These are phyloP conservation scores for Electrona antarctica DNA, from an alignment of 2,113 vertebrate genomes.

Conservation along the genomic window DNA sequence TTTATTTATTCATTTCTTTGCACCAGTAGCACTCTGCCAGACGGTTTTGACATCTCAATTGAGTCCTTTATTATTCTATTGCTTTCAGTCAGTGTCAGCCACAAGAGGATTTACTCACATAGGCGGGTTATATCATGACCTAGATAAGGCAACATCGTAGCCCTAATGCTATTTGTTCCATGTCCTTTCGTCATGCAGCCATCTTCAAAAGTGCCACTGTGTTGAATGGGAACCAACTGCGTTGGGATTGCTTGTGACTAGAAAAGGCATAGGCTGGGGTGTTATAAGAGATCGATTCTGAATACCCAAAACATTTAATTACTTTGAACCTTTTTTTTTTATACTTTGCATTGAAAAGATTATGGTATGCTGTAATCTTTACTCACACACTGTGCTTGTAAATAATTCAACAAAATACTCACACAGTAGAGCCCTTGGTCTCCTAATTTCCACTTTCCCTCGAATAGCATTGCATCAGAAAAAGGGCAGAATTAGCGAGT, in stretches of 20 bases:
- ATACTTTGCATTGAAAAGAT: conserved; percentile 44
- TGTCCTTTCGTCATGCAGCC: conserved; percentile 62
- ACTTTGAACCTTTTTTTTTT: conserved; percentile 2
- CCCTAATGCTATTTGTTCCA: conserved; percentile 72
- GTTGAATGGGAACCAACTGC: conserved; percentile 29
- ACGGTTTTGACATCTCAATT: conserved; percentile 81
- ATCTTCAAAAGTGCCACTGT: conserved; percentile 52
- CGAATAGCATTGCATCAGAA: too few species aligned
- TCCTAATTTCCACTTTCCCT: too few species aligned
- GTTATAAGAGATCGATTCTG: too few species aligned
- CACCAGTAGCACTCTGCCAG: conserved; percentile 71
- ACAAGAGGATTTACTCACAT: conserved; percentile 70
- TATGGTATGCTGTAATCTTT: too few species aligned
- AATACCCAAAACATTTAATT: too few species aligned
- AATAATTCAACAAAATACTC: too few species aligned
- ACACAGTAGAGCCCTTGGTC: too few species aligned
- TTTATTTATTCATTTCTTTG: conserved; percentile 35
- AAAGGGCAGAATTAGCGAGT: too few species aligned
- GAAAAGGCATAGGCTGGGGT: too few species aligned
- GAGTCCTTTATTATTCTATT: conserved; percentile 69
- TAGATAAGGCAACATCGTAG: conserved; percentile 78
- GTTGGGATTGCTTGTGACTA: too few species aligned
- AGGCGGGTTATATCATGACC: conserved; percentile 78
- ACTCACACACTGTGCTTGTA: too few species aligned
- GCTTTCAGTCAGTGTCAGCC: conserved; percentile 72